Base-by-base conservation (phyloP, 2,888 invertebrate genomes). In the Rhingia campestris region DNA sequence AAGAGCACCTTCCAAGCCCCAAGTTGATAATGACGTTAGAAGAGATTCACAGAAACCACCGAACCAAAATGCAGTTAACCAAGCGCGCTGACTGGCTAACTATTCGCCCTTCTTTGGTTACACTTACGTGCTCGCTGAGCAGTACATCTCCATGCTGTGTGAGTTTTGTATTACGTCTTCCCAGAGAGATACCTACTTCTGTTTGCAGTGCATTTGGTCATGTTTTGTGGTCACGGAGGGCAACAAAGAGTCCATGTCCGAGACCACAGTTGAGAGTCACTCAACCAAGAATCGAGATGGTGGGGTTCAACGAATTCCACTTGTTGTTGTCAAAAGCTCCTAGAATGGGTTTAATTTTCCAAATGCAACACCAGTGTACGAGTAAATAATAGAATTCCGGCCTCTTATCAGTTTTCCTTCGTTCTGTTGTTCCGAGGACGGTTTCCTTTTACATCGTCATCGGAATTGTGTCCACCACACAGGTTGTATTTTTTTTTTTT, bases 201-300 rank as follows among this genome's bases (percentile, higher is more conserved):
- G 37, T 74, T 69, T 75, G 74, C 51, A 47, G 59, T 64, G 81
- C 47, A 72, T 49, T 72, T 58, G 76, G 81, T 76, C 81, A 73
- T 81, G 72, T 76, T 77, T 53, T 73, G 63, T 73, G 82, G 82
- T 82, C 82, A 76, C 75, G 58, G 72, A 54, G 61, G 64, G 64
- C 59, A 73, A 54, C 61, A 61, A 30, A 45, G 47, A 30, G 37
- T 39, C 56, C 45, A 45, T 56, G 35, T 43, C 54, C 12, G 47
- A n/a, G 54, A 53, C 53, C 72, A 30, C 35, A 75, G 49, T 56
- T 67, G 66, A 54, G 59, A 81, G 69, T 82, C 73, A 69, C 77
- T 82, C 67, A 51, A 63, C 61, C 73, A 54, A 49, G 22, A 43
- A 33, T 39, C 9, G 14, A 56, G 58, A 58, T 63, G 53, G 43